Conservation (phyloP, 2,113 vertebrate species). For the Helogale parvula region DNA sequence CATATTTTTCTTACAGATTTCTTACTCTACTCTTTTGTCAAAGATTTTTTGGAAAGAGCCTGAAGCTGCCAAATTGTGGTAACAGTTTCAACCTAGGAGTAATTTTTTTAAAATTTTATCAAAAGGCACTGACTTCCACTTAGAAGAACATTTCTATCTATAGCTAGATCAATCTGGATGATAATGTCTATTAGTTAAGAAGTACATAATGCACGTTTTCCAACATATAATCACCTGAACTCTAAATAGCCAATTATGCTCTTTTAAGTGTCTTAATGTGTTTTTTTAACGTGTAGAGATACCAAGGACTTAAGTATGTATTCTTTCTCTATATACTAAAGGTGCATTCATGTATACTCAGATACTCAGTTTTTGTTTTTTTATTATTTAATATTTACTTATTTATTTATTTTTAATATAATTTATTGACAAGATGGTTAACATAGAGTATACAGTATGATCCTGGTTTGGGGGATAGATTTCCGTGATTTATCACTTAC, state of each 20-base stretch:
- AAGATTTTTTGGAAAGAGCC: background rate
- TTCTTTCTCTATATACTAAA: background rate
- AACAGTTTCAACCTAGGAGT: slow-evolving; percentile 43
- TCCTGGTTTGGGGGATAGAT: no score
- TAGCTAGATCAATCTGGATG: slow-evolving; percentile 62
- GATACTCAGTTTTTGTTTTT: background rate
- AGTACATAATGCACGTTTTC: slow-evolving; percentile 49
- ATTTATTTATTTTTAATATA: background rate
- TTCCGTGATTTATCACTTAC: no score
- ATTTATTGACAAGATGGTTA: no score
- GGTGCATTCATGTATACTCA: background rate
- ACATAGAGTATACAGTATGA: no score
- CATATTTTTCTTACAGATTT: background rate
- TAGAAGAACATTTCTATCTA: slow-evolving; percentile 52
- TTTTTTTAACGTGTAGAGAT: slow-evolving; percentile 44
- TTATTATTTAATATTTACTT: background rate
- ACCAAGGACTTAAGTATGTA: background rate
- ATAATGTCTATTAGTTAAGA: slow-evolving; percentile 50
- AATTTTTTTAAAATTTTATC: slow-evolving; percentile 51
- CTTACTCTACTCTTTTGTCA: background rate
- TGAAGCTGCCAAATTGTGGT: background rate
- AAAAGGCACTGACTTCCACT: slow-evolving; percentile 52
- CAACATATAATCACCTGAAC: slow-evolving; percentile 63
- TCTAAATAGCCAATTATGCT: slow-evolving; percentile 44
- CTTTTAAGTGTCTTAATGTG: slow-evolving; percentile 60